Evolutionary conservation across 37 sponge, comb jelly and placozoan genomes (phyloP).

Genomic region (Dysidea cf. avara): DNA sequence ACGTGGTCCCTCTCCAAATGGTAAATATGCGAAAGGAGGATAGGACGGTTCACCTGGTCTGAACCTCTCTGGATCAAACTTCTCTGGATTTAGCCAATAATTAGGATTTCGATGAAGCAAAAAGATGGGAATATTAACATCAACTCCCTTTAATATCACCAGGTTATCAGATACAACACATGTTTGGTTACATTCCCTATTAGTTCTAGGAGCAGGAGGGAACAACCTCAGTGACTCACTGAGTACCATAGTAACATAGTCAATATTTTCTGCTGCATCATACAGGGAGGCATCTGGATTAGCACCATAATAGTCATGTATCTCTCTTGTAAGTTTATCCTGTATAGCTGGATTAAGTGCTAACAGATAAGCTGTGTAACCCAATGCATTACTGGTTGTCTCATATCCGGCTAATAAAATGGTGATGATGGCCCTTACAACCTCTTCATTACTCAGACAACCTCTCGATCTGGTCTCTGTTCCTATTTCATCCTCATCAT

Average conservation of each 20-base stretch:
- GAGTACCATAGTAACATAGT: constrained; percentile 72
- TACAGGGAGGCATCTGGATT: constrained; percentile 63
- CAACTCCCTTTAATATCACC: constrained; percentile 41
- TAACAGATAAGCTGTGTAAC: constrained; percentile 61
- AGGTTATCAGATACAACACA: constrained; percentile 4
- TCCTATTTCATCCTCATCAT: constrained; percentile 14
- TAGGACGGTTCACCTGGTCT: not conserved
- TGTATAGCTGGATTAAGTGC: constrained; percentile 64
- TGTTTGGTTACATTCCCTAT: constrained; percentile 11
- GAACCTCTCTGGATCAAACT: constrained; percentile 61
- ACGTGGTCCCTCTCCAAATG: constrained; percentile 81
- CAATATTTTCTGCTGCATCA: constrained; percentile 63
- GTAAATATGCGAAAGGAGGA: constrained; percentile 54
- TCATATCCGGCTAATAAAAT: constrained; percentile 85
- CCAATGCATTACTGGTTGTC: constrained; percentile 70
- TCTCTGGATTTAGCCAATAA: constrained; percentile 73
- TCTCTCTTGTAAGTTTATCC: constrained; percentile 55
- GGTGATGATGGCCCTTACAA: constrained; percentile 37
- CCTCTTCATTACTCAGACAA: constrained; percentile 43
- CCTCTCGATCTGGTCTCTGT: not conserved
- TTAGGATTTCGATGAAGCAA: constrained; percentile 64
- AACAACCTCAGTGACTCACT: constrained; percentile 77
- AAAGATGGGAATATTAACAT: constrained; percentile 35
- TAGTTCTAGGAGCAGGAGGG: constrained; percentile 50
- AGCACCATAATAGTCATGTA: constrained; percentile 50